phyloP scores from a whole-genome alignment of 2,888 invertebrate genomes.

The Drosophila dives region DNA sequence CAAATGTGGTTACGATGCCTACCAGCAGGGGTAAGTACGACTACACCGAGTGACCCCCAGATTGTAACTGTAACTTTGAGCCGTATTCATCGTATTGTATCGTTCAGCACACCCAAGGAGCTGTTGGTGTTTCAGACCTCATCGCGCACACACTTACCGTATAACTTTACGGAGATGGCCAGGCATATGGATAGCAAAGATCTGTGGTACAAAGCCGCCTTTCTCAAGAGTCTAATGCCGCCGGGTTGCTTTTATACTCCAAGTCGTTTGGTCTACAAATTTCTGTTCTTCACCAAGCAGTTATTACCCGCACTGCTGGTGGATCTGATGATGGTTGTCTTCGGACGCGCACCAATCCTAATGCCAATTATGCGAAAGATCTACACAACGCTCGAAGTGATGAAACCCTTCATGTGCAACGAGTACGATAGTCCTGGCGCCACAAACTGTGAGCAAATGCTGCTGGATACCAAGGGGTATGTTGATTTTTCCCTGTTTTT shows the following conservation, averaged over 20 bases:
- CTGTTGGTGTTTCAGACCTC: constrained; percentile 64
- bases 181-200: constrained; percentile 44
- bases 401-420: constrained; percentile 76
- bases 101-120: constrained; percentile 47
- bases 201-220: constrained; percentile 58
- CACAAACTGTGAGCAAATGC: constrained; percentile 45
- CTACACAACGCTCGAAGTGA: constrained; percentile 59
- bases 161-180: constrained; percentile 59
- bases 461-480: constrained; percentile 50
- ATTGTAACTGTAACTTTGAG: neutral
- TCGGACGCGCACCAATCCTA: constrained; percentile 61
- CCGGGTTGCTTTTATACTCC: constrained; percentile 68
- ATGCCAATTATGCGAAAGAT: constrained; percentile 67
- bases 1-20: constrained; percentile 33
- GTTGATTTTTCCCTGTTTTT: neutral
- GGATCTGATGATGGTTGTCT: constrained; percentile 59
- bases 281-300: constrained; percentile 67
- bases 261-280: constrained; percentile 52
- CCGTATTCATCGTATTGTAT: neutral
- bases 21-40: constrained; percentile 49
- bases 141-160: constrained; percentile 52
- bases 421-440: constrained; percentile 66
- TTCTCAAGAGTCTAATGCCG: constrained; percentile 57
- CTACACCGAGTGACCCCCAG: too few species aligned
- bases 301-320: constrained; percentile 67